Evolutionary conservation across 1,140 invertebrate genomes (phyloP), one percentile per base, ranked within the genome.

Genomic region (Andrena cerasifolii): DNA sequence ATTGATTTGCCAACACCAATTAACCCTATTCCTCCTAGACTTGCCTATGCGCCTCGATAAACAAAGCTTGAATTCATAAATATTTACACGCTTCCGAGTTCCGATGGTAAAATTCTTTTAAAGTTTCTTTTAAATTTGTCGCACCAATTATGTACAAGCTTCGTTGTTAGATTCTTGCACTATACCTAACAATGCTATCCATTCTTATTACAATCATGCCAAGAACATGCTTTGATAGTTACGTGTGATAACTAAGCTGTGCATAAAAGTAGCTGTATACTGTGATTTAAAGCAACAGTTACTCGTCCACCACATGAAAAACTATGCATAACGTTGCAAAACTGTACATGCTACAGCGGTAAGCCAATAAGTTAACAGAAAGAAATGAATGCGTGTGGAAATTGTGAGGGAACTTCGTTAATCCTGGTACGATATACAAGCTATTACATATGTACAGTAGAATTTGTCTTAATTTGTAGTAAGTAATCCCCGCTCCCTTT

Each of bases 321-420:
- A 75, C 49, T 62, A 56, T 49, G 45, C 43, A 6, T 26, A 43
- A 54, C 49, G 18, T 70, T 28, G 79, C 58, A 59, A 68, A 4
- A 68, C 6, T 61, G 40, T 14, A 6, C n/a, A 24, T 16, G 40
- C 31, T 58, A 6, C 18, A 43, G 49, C 21, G 18, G 18, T 36
- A 49, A 78, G 70, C 31, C 10, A 40, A 40, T 40, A 1, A 54
- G 21, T 8, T 36, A 24, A 68, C n/a, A 16, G 62, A 21, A 1
- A 36, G 12, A 72, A 40, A 5, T n/a, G 10, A 47, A 59, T n/a
- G 49, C 18, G 5, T 49, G 16, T 26, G 10, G 36, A 58, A 68
- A 21, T 18, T 36, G n/a, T 12, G 2, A 40, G 36, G n/a, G 7
- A 12, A n/a, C 12, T 56, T 21, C 14, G n/a, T 70, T 58, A 21